phyloP scores from a whole-genome alignment of 92 coral and sea anemone genomes.

The Epizoanthus scotinus region DNA sequence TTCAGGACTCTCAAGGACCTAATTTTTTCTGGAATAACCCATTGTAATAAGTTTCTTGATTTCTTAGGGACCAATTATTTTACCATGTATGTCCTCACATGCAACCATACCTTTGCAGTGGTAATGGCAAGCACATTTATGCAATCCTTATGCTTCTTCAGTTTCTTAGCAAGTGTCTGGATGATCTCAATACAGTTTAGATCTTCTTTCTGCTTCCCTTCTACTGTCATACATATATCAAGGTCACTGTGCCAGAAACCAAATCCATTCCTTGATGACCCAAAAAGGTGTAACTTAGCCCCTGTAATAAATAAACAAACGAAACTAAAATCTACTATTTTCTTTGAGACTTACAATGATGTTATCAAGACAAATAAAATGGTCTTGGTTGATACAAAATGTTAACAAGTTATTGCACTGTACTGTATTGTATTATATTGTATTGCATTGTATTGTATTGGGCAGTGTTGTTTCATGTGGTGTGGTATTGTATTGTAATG shows the following conservation, averaged over 20 bases:
- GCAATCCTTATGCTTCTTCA: constrained; percentile 76
- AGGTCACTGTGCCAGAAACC: constrained; percentile 90
- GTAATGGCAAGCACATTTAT: constrained; percentile 81
- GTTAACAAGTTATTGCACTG: too few relatives aligned
- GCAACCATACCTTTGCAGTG: constrained; percentile 74
- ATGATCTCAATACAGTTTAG: constrained; percentile 69
- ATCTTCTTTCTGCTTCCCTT: constrained; percentile 66
- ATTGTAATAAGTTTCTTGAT: too few relatives aligned
- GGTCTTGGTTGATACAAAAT: too few relatives aligned
- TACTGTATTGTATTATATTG: too few relatives aligned
- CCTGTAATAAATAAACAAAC: constrained; percentile 36
- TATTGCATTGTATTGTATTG: too few relatives aligned
- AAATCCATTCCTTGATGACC: constrained; percentile 93
- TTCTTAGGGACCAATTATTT: too few relatives aligned
- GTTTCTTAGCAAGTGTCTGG: constrained; percentile 60
- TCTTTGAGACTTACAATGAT: not conserved
- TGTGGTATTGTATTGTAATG: too few relatives aligned
- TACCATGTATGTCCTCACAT: too few relatives aligned
- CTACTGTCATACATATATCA: constrained; percentile 93
- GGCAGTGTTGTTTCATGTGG: too few relatives aligned
- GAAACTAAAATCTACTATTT: not conserved
- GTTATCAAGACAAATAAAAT: not conserved
- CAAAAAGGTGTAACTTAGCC: constrained; percentile 82
- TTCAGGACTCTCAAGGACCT: too few relatives aligned
- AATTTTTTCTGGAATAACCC: too few relatives aligned